phyloP scores from a whole-genome alignment of 2,113 vertebrate species.

The Pomatostomus ruficeps region DNA sequence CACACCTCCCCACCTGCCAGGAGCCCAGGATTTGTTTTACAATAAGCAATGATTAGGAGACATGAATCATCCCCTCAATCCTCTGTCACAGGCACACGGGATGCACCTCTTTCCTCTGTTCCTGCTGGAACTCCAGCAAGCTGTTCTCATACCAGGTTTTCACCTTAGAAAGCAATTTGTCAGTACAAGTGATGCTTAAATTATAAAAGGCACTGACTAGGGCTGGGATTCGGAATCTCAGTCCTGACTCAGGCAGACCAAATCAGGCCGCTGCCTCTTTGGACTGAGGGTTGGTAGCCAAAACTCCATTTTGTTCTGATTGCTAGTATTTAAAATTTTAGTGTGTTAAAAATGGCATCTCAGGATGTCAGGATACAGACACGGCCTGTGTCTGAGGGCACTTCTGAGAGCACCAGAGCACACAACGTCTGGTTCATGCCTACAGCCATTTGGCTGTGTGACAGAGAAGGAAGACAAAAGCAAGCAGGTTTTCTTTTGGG shows the following conservation, averaged over 20 bases:
- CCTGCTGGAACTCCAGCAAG: not conserved
- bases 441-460: not conserved
- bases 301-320: not conserved
- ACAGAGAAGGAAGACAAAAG: not conserved
- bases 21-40: not conserved
- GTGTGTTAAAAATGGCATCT: not conserved
- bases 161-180: constrained; percentile 1
- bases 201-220: not conserved
- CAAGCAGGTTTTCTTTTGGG: not conserved
- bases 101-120: not conserved
- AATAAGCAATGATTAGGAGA: not conserved
- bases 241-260: not conserved
- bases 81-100: not conserved
- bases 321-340: not conserved
- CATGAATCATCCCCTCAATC: not conserved
- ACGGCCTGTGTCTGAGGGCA: not conserved
- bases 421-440: not conserved
- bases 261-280: not conserved
- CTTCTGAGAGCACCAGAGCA: not conserved
- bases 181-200: not conserved
- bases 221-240: not conserved
- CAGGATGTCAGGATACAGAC: not conserved
- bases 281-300: not conserved
- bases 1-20: not conserved
- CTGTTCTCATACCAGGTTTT: not conserved